phyloP scores from a whole-genome alignment of 1,140 invertebrate species.

The Drosophila oshimai region DNA sequence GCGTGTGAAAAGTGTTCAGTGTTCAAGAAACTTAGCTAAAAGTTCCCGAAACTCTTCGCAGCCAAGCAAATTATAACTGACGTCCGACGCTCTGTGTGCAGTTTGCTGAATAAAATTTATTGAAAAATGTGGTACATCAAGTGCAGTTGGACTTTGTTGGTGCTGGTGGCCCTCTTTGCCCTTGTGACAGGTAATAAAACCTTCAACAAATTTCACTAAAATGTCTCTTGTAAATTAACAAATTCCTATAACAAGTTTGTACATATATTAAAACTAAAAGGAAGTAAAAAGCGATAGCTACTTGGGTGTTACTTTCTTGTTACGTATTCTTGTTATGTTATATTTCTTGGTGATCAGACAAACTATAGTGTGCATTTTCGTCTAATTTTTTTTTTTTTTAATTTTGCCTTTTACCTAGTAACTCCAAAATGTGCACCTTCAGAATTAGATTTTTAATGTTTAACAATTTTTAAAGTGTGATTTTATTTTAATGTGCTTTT shows the following conservation, averaged over 20 bases:
- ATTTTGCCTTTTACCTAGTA: too few relatives aligned
- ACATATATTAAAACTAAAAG: neutral
- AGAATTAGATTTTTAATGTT: too few relatives aligned
- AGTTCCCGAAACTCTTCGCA: conserved; percentile 32
- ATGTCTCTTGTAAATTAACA: neutral
- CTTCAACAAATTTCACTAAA: neutral
- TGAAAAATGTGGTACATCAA: conserved; percentile 64
- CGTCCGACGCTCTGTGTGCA: conserved; percentile 28
- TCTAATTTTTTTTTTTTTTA: too few relatives aligned
- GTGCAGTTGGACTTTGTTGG: conserved; percentile 65
- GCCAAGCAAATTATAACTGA: conserved; percentile 22
- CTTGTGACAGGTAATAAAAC: conserved; percentile 50
- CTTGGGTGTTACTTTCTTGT: too few relatives aligned
- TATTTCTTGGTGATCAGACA: too few relatives aligned
- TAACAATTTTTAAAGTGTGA: too few relatives aligned
- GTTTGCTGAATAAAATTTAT: neutral
- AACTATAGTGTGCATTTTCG: too few relatives aligned
- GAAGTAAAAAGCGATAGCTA: too few relatives aligned
- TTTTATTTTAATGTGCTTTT: too few relatives aligned
- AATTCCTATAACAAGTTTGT: too few relatives aligned
- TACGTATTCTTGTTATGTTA: too few relatives aligned
- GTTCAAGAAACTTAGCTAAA: conserved; percentile 15
- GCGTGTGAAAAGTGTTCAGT: conserved; percentile 13
- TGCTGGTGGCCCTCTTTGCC: conserved; percentile 55
- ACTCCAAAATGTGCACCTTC: too few relatives aligned